Evolutionary conservation across 2,797 vertebrate species (phyloP).

Genomic region (Melanitta fusca): DNA sequence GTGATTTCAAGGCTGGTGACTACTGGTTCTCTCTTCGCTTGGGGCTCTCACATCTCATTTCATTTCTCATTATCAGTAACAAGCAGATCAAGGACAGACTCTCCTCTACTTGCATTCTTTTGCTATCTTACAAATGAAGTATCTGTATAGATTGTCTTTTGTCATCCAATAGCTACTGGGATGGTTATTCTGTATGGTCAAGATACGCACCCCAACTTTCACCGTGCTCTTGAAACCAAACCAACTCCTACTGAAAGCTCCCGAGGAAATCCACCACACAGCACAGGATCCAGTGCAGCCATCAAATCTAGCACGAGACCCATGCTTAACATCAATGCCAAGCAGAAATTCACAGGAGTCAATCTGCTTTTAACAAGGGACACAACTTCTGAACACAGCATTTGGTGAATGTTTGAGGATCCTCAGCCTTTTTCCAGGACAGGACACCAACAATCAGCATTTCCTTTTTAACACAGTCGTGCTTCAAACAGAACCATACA

Average conservation of each 20-base stretch:
- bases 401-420: background rate
- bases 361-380: background rate
- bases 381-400: accelerated
- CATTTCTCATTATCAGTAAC: background rate
- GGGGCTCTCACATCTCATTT: constrained; percentile 13
- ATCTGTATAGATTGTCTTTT: background rate
- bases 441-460: background rate
- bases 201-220: background rate
- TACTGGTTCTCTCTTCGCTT: background rate
- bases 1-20: background rate
- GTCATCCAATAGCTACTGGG: background rate
- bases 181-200: accelerated
- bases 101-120: background rate
- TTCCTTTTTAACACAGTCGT: accelerated
- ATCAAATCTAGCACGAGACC: accelerated
- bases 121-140: background rate
- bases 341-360: background rate
- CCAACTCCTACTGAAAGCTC: background rate
- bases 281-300: accelerated
- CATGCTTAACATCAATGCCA: accelerated
- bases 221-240: background rate
- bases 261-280: accelerated
- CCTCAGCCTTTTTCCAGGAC: background rate
- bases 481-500: accelerated
- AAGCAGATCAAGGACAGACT: constrained; percentile 14